Conservation (phyloP, 2,113 vertebrate genomes). For the Indri indri region DNA sequence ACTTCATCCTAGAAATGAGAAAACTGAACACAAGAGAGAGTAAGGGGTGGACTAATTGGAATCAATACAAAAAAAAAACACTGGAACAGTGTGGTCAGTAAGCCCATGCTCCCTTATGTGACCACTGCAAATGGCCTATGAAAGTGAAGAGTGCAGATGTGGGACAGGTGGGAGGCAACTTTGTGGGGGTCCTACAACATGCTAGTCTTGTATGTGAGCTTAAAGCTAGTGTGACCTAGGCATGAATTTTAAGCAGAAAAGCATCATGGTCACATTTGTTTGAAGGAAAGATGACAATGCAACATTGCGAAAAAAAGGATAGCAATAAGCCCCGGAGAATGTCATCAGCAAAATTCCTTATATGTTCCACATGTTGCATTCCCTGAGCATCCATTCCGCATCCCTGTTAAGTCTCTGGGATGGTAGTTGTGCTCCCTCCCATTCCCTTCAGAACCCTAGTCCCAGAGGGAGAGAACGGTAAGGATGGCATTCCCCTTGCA, state of each 20-base stretch:
- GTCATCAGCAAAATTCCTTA: background rate
- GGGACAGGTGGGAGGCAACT: background rate
- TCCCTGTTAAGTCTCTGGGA: background rate
- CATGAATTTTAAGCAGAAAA: slow-evolving; percentile 7
- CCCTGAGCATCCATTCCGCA: background rate
- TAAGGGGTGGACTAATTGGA: background rate
- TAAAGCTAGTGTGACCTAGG: background rate
- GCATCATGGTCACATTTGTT: background rate
- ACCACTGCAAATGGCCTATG: background rate
- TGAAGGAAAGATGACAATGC: background rate
- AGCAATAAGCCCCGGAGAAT: background rate
- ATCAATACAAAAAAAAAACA: background rate
- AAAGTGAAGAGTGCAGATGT: background rate
- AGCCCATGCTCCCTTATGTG: background rate
- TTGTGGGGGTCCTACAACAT: background rate
- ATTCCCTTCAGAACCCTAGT: background rate
- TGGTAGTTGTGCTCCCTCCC: background rate
- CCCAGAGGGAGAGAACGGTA: background rate
- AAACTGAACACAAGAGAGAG: background rate
- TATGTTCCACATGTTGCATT: background rate
- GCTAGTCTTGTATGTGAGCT: background rate
- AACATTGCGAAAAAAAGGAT: background rate
- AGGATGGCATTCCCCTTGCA: background rate
- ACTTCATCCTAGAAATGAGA: background rate
- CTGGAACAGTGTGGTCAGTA: background rate